Base-by-base conservation (phyloP, 2,113 vertebrate species). In the Panthera uncia region DNA sequence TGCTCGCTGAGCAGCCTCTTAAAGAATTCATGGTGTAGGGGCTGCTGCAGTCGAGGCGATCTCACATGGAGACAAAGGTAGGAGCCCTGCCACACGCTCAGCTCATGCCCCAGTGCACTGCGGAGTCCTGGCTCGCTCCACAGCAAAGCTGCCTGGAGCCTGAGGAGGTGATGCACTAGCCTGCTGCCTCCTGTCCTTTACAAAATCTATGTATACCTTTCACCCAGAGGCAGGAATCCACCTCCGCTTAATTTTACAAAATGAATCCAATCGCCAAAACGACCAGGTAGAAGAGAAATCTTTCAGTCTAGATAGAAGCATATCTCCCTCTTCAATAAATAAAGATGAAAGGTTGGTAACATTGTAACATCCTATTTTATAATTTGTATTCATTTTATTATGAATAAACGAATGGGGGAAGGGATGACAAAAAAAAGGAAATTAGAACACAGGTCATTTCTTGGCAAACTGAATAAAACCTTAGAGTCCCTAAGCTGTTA, bases 191-290 rank as follows among this genome's bases (percentile, higher is more conserved):
- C 21, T 25, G 2, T 0, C 79, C 23, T 81, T 76, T 13, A 78
- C 14, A 65, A 63, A 74, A 55, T 74, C 65, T 66, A 36, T 31
- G 63, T 45, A 1, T 9, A 21, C 8, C 45, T 82, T 89, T 80
- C 57, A 38, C 21, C 27, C 16, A 55, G 41, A 92, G 96, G 81
- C 2, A 21, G 31, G 57, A 66, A 69, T 45, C 41, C 29, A 76
- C 33, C 15, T 41, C 33, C 9, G 4, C 65, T 91, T 61, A 84
- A 57, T 74, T 93, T 78, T 85, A 95, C 2, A 66, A 57, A 97
- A 66, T 15, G 9, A 86, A 19, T 41, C 78, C 63, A 41, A 63
- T 29, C 41, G 73, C 19, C 3, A 55, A 63, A 55, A 63, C 9
- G 27, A 63, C 0, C 45, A 27, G n/a, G 7, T 25, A 21, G 65